A percentile compares a stretch with the other conserved stretches of the same genome.
These are phyloP conservation scores for Ahaetulla prasina DNA, from an alignment of 2,113 vertebrate species.

Conservation along the genomic window DNA sequence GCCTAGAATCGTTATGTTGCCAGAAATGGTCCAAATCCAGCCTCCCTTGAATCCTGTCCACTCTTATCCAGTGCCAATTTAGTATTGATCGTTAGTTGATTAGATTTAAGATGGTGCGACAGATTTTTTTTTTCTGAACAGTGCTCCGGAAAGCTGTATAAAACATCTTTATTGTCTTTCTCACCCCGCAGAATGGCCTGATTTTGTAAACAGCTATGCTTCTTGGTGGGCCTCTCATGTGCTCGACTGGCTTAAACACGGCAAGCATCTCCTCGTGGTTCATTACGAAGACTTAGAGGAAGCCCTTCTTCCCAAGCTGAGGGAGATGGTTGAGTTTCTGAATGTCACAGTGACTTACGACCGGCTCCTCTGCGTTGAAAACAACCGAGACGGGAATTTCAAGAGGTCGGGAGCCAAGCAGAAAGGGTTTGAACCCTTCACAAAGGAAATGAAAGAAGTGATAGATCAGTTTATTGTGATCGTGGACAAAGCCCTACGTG, in stretches of 20 bases:
- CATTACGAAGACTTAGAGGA: conserved; percentile 80
- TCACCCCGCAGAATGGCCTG: conserved; percentile 75
- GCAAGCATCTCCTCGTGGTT: conserved; percentile 75
- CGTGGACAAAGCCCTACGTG: conserved; percentile 78
- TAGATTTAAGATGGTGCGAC: neutral
- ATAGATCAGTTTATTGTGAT: conserved; percentile 80
- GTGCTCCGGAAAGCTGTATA: neutral
- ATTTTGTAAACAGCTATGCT: conserved; percentile 82
- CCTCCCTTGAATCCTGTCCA: neutral
- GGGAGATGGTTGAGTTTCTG: conserved; percentile 77
- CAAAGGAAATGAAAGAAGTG: conserved; percentile 77
- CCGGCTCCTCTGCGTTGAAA: conserved; percentile 80
- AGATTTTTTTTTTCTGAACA: neutral
- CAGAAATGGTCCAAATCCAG: neutral
- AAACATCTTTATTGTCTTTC: neutral
- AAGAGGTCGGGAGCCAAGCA: conserved; percentile 71
- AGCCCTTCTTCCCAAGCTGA: conserved; percentile 75
- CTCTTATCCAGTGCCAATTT: neutral
- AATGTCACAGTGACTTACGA: conserved; percentile 75
- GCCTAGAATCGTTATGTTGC: neutral
- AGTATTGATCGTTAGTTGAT: neutral
- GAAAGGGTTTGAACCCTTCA: conserved; percentile 78
- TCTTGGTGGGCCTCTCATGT: conserved; percentile 88
- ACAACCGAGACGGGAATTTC: conserved; percentile 84
- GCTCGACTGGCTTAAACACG: conserved; percentile 82